Percentiles rank a stretch among this genome's conserved stretches.
Conservation (phyloP, 2,888 invertebrate genomes). For the Ormyrus rosae region DNA sequence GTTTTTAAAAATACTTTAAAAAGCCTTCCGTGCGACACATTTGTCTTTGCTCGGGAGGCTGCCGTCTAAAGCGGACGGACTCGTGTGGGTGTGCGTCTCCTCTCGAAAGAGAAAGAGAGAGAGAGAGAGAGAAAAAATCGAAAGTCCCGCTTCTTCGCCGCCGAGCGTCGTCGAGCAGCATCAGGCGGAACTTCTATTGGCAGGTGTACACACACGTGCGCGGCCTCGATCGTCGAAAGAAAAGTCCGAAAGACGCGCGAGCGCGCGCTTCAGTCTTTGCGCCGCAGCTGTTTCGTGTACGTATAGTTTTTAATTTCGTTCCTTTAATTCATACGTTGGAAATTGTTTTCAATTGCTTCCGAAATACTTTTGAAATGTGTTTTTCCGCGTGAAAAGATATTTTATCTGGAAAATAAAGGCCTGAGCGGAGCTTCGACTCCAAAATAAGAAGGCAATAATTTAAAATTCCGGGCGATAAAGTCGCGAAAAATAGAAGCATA, state of each 20-base stretch:
- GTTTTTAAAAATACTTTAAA: conserved; percentile 45
- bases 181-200: conserved; percentile 53
- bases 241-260: neutral
- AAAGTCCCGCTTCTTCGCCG: conserved; percentile 50
- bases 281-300: neutral
- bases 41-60: conserved; percentile 14
- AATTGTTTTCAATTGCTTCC: too few relatives aligned
- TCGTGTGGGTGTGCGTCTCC: conserved; percentile 15
- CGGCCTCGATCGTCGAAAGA: conserved; percentile 36
- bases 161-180: conserved; percentile 34
- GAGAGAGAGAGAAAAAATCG: conserved; percentile 56
- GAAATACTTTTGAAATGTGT: too few relatives aligned
- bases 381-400: too few relatives aligned
- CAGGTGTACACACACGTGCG: conserved; percentile 49
- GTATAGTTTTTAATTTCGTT: neutral
- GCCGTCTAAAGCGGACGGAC: neutral
- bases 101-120: neutral
- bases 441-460: too few relatives aligned
- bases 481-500: too few relatives aligned
- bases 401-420: too few relatives aligned
- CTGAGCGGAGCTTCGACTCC: too few relatives aligned
- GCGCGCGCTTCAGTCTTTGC: neutral
- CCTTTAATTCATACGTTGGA: too few relatives aligned
- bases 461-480: too few relatives aligned
- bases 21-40: conserved; percentile 26